Evolutionary conservation across 2,888 invertebrate species (phyloP).

Genomic region (Apamea sordens): DNA sequence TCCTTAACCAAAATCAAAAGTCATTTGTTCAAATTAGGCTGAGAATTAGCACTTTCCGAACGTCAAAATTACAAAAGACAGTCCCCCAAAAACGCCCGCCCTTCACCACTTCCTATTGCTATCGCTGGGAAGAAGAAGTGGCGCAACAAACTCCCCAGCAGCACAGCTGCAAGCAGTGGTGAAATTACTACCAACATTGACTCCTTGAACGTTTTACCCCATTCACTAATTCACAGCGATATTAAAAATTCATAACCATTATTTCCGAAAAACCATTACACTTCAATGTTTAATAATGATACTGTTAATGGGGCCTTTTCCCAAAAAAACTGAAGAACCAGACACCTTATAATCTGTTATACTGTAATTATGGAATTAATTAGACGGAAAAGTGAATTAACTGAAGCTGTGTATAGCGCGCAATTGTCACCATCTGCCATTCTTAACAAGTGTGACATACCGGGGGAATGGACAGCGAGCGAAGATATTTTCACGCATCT

Average conservation of each 20-base stretch:
- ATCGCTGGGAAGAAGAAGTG: too few relatives aligned
- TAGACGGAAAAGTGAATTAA: slow-evolving; percentile 83
- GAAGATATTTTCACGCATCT: too few relatives aligned
- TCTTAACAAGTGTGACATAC: slow-evolving; percentile 70
- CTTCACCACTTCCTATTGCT: too few relatives aligned
- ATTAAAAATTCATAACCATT: slow-evolving; percentile 4
- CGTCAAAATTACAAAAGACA: too few relatives aligned
- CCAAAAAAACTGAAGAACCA: slow-evolving; percentile 68
- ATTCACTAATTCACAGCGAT: background rate
- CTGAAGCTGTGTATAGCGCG: slow-evolving; percentile 76
- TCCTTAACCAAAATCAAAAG: too few relatives aligned
- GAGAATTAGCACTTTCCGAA: too few relatives aligned
- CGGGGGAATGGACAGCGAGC: slow-evolving; percentile 13
- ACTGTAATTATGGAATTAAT: slow-evolving; percentile 82
- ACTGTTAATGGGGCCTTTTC: slow-evolving; percentile 35
- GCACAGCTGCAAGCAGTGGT: too few relatives aligned
- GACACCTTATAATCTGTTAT: slow-evolving; percentile 75
- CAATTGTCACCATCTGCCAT: slow-evolving; percentile 83
- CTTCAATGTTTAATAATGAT: slow-evolving; percentile 36
- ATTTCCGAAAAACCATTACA: slow-evolving; percentile 26
- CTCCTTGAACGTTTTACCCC: background rate
- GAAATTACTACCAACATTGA: too few relatives aligned
- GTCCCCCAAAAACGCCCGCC: too few relatives aligned
- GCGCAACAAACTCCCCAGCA: too few relatives aligned
- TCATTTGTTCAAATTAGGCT: too few relatives aligned